phyloP scores from a whole-genome alignment of 1,140 invertebrate genomes.

The Dendroctonus ponderosae region DNA sequence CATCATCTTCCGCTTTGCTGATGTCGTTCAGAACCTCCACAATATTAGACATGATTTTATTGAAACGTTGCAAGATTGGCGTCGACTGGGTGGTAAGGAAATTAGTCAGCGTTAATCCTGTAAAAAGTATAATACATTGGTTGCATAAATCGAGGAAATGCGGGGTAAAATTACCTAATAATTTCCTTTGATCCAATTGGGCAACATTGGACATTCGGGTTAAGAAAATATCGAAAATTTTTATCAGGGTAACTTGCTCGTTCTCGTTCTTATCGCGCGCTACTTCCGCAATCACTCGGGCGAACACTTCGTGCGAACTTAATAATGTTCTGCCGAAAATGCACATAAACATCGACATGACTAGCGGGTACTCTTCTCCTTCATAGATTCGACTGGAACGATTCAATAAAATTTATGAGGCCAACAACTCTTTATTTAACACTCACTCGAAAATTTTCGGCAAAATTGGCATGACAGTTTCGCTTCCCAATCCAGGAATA shows the following conservation, averaged over 20 bases:
- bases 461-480: constrained; percentile 66
- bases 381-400: constrained; percentile 55
- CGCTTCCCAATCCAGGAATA: constrained; percentile 61
- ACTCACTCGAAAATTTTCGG: constrained; percentile 67
- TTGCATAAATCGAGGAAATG: neutral
- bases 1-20: constrained; percentile 68
- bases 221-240: constrained; percentile 76
- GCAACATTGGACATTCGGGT: constrained; percentile 74
- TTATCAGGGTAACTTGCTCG: constrained; percentile 62
- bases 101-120: constrained; percentile 77
- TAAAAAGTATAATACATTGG: constrained; percentile 40
- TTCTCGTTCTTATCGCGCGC: constrained; percentile 50
- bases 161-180: constrained; percentile 58
- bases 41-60: constrained; percentile 72
- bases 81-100: constrained; percentile 68
- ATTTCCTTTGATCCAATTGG: constrained; percentile 77
- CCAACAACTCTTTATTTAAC: neutral
- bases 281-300: constrained; percentile 60
- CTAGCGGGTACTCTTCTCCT: constrained; percentile 65
- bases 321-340: constrained; percentile 76
- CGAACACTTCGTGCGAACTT: constrained; percentile 70
- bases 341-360: constrained; percentile 74
- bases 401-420: neutral
- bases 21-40: constrained; percentile 86
- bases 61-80: constrained; percentile 71